Percentiles rank a stretch among this genome's conserved stretches.
These are phyloP conservation scores for Leuciscus waleckii DNA, from an alignment of 2,797 vertebrate species.

Conservation along the genomic window DNA sequence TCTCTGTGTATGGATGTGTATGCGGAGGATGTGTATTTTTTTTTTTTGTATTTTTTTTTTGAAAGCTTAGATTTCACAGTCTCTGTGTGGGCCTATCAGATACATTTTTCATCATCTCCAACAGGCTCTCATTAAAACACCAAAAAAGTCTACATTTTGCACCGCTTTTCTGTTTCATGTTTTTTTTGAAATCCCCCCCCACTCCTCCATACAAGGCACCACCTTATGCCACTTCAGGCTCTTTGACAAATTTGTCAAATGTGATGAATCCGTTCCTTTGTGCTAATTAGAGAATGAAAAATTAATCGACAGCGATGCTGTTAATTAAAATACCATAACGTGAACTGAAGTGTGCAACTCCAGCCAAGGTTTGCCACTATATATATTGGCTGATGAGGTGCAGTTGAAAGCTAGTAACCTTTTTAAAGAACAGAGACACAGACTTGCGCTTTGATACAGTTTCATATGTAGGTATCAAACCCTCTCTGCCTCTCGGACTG, in stretches of 20 bases:
- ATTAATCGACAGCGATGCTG: conserved; percentile 6
- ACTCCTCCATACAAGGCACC: background rate
- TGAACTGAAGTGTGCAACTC: background rate
- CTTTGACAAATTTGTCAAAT: conserved; percentile 1
- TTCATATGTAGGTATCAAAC: conserved; percentile 46
- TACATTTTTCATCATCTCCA: conserved; percentile 16
- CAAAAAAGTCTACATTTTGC: background rate
- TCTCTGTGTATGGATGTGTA: background rate
- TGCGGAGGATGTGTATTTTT: background rate
- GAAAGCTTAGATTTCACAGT: background rate
- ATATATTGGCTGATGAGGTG: conserved; percentile 27
- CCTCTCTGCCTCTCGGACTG: conserved; percentile 47
- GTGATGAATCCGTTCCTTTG: conserved; percentile 22
- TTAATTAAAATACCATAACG: conserved; percentile 37
- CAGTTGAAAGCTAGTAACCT: conserved; percentile 36
- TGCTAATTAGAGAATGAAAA: conserved; percentile 39
- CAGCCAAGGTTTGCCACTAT: conserved; percentile 26
- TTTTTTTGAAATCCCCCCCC: background rate
- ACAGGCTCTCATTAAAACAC: background rate
- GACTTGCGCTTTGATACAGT: conserved; percentile 53
- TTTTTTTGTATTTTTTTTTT: background rate
- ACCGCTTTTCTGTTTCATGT: too few species aligned
- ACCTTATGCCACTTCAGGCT: background rate
- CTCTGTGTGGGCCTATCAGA: conserved; percentile 4
- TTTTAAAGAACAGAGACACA: conserved; percentile 48